Base-by-base conservation (phyloP, 2,113 vertebrate species). In the Zosterops borbonicus region DNA sequence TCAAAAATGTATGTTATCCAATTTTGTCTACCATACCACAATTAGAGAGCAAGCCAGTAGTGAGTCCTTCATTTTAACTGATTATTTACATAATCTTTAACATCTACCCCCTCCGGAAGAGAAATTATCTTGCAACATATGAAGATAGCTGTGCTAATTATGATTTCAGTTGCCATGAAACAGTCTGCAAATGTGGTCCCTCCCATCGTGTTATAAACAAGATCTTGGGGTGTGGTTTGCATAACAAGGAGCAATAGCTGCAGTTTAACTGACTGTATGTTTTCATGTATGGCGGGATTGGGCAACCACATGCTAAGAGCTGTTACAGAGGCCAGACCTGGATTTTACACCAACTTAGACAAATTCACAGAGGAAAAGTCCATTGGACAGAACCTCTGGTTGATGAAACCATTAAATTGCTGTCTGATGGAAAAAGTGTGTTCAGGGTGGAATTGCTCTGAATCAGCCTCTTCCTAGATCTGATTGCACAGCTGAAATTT, bases 141-240 rank as follows among this genome's bases (percentile, higher is more conserved):
- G 35, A 90, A 92, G 80, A 92, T 83, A 91, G 35, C 80, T 81
- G 50, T 67, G 60, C 60, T 89, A 94, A 95, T 90, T 92, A 92
- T 9, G 35, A 90, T 86, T 93, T 95, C 39, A 86, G 90, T 90
- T 96, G 88, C 90, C 90, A 71, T 76, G 85, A 93, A 90, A 96
- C 93, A 88, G 71, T 37, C 49, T 53, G 64, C 71, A 93, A 92
- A 80, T 22, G 52, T 16, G 17, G 64, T 68, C n/a, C 60, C 79
- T 90, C 92, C 88, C 71, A 31, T n/a, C 5, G 3, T 53, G 35
- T 42, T 74, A 90, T 67, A 89, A 93, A 93, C 89, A 92, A 89
- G 44, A 49, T 49, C 64, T 63, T 63, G 33, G 56, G 93, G 86
- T 84, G 86, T 56, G 91, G 89, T 78, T 87, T 74, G 73, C 68